phyloP scores from a whole-genome alignment of 2,113 vertebrate genomes.

The Hypanus sabinus region DNA sequence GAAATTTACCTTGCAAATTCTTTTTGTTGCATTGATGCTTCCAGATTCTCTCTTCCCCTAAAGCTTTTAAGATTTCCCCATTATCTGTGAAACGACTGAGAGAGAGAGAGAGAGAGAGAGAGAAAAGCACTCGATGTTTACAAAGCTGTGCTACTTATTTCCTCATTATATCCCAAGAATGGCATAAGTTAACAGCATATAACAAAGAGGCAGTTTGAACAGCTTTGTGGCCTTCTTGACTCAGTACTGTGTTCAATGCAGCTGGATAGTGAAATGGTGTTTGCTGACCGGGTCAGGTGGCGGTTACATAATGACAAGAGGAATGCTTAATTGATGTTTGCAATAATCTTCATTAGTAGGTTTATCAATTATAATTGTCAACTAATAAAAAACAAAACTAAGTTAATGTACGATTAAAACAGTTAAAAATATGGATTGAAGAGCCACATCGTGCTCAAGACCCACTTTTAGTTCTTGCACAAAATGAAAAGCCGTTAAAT shows the following conservation, averaged over 20 bases:
- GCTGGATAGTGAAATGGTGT: background rate
- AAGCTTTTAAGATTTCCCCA: background rate
- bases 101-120: background rate
- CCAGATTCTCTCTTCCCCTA: background rate
- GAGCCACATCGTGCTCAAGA: too few relatives aligned
- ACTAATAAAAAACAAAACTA: background rate
- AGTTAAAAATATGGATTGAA: background rate
- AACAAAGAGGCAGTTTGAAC: background rate
- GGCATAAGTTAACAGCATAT: too few relatives aligned
- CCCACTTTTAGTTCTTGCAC: background rate
- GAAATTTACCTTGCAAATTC: background rate
- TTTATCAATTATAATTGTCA: background rate
- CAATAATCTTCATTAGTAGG: background rate
- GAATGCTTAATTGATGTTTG: background rate
- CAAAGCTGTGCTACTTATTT: background rate
- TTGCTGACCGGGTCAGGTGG: background rate
- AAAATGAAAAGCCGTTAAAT: background rate
- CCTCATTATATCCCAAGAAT: background rate
- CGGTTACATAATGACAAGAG: background rate
- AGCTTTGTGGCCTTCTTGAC: background rate
- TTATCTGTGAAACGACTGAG: background rate
- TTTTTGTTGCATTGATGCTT: background rate
- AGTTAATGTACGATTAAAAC: background rate
- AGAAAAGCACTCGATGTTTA: background rate
- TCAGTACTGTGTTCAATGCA: background rate